Percentiles rank a stretch among this genome's conserved stretches.
Evolutionary conservation across 2,888 invertebrate species (phyloP).

Genomic region (Argyra leucocephala): DNA sequence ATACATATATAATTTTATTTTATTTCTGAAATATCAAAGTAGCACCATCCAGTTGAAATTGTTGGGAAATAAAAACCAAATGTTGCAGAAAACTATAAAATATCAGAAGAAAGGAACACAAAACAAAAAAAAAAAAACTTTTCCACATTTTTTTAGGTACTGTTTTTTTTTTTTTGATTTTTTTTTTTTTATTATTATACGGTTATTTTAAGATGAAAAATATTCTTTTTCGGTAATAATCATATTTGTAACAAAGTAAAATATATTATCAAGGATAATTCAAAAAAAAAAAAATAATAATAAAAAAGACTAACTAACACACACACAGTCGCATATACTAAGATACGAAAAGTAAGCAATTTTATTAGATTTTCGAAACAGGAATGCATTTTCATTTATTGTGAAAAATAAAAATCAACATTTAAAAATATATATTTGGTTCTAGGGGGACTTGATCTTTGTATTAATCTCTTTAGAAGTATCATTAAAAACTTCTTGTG

Average conservation of each 20-base stretch:
- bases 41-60: constrained; percentile 2
- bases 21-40: neutral
- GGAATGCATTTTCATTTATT: too few relatives aligned
- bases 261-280: neutral
- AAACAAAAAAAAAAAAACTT: neutral
- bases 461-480: too few relatives aligned
- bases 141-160: neutral
- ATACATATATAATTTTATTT: neutral
- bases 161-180: neutral
- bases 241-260: neutral
- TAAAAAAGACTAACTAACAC: too few relatives aligned
- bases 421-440: too few relatives aligned
- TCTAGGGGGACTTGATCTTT: too few relatives aligned
- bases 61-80: constrained; percentile 2
- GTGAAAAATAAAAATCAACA: too few relatives aligned
- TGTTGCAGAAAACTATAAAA: constrained; percentile 6
- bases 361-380: too few relatives aligned
- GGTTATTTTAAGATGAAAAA: constrained; percentile 5
- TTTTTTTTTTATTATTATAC: neutral
- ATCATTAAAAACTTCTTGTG: too few relatives aligned
- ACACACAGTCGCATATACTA: too few relatives aligned
- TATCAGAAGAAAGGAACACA: neutral
- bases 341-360: too few relatives aligned
- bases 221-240: neutral
- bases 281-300: too few relatives aligned